Percentiles rank a stretch among this genome's conserved stretches.
phyloP scores from a whole-genome alignment of 2,888 invertebrate genomes.

The Drosophila siamana region DNA sequence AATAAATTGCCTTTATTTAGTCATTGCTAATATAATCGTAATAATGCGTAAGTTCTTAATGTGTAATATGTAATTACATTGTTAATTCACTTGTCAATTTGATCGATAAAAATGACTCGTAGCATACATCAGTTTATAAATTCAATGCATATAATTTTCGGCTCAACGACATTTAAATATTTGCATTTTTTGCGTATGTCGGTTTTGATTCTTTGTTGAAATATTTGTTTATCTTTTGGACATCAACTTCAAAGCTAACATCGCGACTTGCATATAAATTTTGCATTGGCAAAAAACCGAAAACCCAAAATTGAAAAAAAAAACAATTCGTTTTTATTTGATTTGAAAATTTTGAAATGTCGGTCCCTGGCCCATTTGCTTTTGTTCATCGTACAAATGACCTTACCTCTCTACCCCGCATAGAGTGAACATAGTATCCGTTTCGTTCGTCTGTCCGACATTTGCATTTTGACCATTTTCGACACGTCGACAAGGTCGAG shows the following conservation, averaged over 20 bases:
- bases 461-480: slow-evolving; percentile 41
- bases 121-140: slow-evolving; percentile 46
- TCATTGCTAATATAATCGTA: not conserved
- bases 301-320: not conserved
- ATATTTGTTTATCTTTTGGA: slow-evolving; percentile 42
- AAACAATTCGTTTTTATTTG: slow-evolving; percentile 36
- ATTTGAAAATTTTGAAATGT: slow-evolving; percentile 41
- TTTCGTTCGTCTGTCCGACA: slow-evolving; percentile 17
- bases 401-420: slow-evolving; percentile 1
- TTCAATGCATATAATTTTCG: slow-evolving; percentile 26
- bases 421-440: slow-evolving; percentile 6
- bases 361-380: slow-evolving; percentile 51
- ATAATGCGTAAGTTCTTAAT: not conserved
- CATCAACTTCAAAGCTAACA: slow-evolving; percentile 35
- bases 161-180: slow-evolving; percentile 47
- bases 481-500: slow-evolving; percentile 54
- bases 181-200: not conserved
- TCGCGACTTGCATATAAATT: slow-evolving; percentile 25
- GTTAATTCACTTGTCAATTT: slow-evolving; percentile 63
- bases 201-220: slow-evolving; percentile 9
- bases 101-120: slow-evolving; percentile 59
- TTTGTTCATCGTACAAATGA: slow-evolving; percentile 19
- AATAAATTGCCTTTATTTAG: not conserved
- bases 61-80: slow-evolving; percentile 33
- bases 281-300: slow-evolving; percentile 31